Percentiles rank a stretch among this genome's conserved stretches.
Evolutionary conservation across 2,113 vertebrate species (phyloP).

Genomic region (Dissostichus mawsoni): DNA sequence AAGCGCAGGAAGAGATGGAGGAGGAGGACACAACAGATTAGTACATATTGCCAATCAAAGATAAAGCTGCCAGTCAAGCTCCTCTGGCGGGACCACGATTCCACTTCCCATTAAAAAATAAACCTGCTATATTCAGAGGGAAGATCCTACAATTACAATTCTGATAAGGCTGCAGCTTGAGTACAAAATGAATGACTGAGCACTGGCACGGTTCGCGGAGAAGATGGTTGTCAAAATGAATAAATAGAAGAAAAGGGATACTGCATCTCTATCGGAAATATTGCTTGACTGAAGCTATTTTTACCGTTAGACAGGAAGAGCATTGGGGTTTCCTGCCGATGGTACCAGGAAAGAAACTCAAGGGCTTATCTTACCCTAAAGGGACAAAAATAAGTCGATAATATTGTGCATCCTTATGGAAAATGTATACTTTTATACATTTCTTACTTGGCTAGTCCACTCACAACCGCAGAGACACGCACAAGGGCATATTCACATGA

Average conservation of each 20-base stretch:
- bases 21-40: constrained; percentile 51
- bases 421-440: not conserved
- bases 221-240: constrained; percentile 45
- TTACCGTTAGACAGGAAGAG: constrained; percentile 26
- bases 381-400: not conserved
- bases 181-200: constrained; percentile 46
- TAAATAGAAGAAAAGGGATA: constrained; percentile 49
- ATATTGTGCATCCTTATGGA: constrained; percentile 15
- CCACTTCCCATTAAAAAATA: constrained; percentile 58
- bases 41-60: constrained; percentile 66
- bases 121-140: constrained; percentile 47
- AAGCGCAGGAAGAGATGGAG: constrained; percentile 29
- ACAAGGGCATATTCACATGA: not conserved
- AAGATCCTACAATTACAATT: constrained; percentile 42
- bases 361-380: constrained; percentile 6
- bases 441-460: not conserved
- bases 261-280: constrained; percentile 40
- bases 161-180: constrained; percentile 48
- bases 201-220: constrained; percentile 31
- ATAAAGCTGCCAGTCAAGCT: constrained; percentile 67
- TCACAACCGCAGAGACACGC: constrained; percentile 7
- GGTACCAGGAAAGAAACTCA: constrained; percentile 7
- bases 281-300: constrained; percentile 50
- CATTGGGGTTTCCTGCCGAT: constrained; percentile 18
- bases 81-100: constrained; percentile 25